Evolutionary conservation across 1,140 invertebrate genomes (phyloP), one percentile per base, ranked within the genome.

Genomic region (Fopius arisanus): DNA sequence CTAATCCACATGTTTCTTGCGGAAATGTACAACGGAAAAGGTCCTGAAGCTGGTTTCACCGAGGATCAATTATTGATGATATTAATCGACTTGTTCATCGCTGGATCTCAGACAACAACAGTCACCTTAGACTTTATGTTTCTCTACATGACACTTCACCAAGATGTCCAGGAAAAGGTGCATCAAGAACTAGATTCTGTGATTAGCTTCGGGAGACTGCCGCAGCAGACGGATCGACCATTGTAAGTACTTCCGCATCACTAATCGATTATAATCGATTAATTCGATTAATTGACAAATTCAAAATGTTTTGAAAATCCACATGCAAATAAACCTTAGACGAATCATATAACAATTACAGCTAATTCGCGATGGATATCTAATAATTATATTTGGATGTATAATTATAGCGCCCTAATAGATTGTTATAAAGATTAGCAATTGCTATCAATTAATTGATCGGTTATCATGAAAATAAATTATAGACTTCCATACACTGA

Each of bases 1-100:
- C 90, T 96, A 28, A 94, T 96, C 54, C 94, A 95, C 79, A 90
- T 92, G 33, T 96, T 93, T 81, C 87, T 96, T 3, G 86, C 90
- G 41, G 91, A 95, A 88, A 93, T 95, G 89, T 82, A 90, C 40
- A 72, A 85, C 28, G 79, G 84, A 12, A 84, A 86, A 72, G 80
- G 79, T 1, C 81, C 85, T 1, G 82, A 85, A 23, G 78, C 83
- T 9, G 89, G 88, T 10, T 95, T 93, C 75, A 91, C 90, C 68
- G 93, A 93, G 51, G 91, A 92, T 5, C 92, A 94, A 79, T 80
- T 95, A 31, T 86, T 92, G 14, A 89, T 92, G 78, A 89, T 93
- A n/a, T 90, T 93, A 73, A 78, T 94, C 7, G 93, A 94, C 80
- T 85, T 94, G 2, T 91, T 95, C 67, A 90, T 94, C 73, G 93